Evolutionary conservation across 2,113 vertebrate species (phyloP).

Genomic region (Platichthys flesus): DNA sequence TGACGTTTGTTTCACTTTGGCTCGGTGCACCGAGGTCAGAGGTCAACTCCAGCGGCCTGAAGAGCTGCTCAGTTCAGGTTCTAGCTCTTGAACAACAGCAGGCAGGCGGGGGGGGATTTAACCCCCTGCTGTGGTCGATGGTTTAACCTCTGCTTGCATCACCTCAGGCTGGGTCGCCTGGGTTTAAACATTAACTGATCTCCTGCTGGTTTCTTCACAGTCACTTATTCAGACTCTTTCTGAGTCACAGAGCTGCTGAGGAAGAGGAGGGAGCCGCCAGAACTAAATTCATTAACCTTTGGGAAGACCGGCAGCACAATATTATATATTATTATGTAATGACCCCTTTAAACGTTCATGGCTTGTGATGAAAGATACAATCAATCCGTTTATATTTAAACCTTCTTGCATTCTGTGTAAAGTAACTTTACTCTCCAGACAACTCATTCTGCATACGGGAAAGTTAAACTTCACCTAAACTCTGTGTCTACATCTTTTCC

Average conservation of each 20-base stretch:
- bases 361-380: conserved; percentile 1
- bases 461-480: no score
- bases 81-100: no score
- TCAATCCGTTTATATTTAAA: neutral
- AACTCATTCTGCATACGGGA: no score
- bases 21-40: neutral
- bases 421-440: no score
- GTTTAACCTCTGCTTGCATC: conserved; percentile 1
- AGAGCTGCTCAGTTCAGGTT: no score
- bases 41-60: neutral
- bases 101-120: neutral
- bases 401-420: no score
- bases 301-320: conserved; percentile 16
- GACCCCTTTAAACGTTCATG: conserved; percentile 29
- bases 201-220: neutral
- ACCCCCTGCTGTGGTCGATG: neutral
- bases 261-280: neutral
- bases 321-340: conserved; percentile 22
- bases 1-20: neutral
- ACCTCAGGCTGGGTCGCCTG: neutral
- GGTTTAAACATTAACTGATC: conserved; percentile 32
- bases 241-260: neutral
- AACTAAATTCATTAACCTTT: conserved; percentile 56
- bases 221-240: neutral
- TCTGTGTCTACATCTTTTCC: no score